Conservation (phyloP, 2,888 invertebrate species). For the Lasioglossum zephyrum region DNA sequence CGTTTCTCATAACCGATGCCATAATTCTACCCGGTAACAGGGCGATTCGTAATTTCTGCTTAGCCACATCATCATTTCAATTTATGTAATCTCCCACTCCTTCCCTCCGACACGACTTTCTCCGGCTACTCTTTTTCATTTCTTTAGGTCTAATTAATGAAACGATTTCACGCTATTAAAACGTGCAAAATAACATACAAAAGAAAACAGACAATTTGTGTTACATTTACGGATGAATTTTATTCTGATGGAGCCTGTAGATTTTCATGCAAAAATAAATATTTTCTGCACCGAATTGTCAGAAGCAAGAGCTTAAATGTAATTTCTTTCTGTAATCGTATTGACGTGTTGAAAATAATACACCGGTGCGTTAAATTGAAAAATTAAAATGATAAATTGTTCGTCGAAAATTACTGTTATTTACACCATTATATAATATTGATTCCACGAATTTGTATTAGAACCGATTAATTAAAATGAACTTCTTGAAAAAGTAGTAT, state of each 20-base stretch:
- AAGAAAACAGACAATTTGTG: background rate
- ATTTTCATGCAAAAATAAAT: too few species aligned
- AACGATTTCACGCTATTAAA: background rate
- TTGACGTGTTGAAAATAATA: background rate
- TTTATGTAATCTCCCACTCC: constrained; percentile 27
- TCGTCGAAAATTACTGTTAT: background rate
- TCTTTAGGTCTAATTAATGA: background rate
- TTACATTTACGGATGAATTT: too few species aligned
- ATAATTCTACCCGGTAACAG: constrained; percentile 64
- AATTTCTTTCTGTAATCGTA: background rate
- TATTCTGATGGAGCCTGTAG: too few species aligned
- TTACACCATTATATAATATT: background rate
- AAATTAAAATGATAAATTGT: background rate
- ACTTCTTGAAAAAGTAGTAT: background rate
- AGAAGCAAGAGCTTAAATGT: background rate
- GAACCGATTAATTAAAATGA: background rate
- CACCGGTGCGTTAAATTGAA: background rate
- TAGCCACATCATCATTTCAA: constrained; percentile 52
- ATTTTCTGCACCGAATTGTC: background rate
- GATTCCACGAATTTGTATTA: background rate
- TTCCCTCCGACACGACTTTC: background rate
- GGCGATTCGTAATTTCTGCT: constrained; percentile 54
- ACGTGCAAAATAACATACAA: background rate
- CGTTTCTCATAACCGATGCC: constrained; percentile 70
- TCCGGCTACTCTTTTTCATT: background rate